Evolutionary conservation across 2,888 invertebrate species (phyloP).

Genomic region (Drosophila infuscata): DNA sequence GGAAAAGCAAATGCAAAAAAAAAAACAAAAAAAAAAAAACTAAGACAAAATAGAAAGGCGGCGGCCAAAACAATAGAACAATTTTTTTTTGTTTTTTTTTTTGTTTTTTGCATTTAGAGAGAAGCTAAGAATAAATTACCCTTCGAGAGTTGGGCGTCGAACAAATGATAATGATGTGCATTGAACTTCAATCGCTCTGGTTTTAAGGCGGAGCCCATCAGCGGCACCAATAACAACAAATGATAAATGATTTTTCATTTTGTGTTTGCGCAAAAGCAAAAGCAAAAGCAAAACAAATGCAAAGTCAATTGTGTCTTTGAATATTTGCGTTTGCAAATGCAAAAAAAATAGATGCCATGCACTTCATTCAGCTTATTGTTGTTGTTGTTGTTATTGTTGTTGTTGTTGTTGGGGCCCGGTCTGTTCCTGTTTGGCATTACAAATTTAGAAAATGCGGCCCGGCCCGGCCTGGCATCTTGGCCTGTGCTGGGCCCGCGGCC

Average conservation of each 20-base stretch:
- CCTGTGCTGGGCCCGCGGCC: slow-evolving; percentile 22
- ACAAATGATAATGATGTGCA: slow-evolving; percentile 83
- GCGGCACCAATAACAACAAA: slow-evolving; percentile 41
- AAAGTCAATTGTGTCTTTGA: slow-evolving; percentile 30
- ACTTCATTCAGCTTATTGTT: slow-evolving; percentile 63
- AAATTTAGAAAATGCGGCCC: slow-evolving; percentile 83
- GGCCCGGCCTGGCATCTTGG: slow-evolving; percentile 64
- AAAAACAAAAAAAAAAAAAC: slow-evolving; percentile 18
- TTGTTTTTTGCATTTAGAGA: slow-evolving; percentile 23
- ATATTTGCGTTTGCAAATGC: slow-evolving; percentile 34
- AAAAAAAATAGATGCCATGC: slow-evolving; percentile 25
- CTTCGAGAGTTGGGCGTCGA: slow-evolving; percentile 61
- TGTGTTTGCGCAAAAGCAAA: slow-evolving; percentile 20
- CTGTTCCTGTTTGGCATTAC: slow-evolving; percentile 75
- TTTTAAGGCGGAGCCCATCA: slow-evolving; percentile 25
- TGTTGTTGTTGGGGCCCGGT: slow-evolving; percentile 32
- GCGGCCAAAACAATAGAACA: slow-evolving; percentile 46
- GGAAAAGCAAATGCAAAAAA: slow-evolving; percentile 57
- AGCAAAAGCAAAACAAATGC: neutral
- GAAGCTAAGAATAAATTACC: slow-evolving; percentile 82
- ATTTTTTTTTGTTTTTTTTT: neutral
- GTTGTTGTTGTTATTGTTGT: slow-evolving; percentile 12
- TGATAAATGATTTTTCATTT: slow-evolving; percentile 72
- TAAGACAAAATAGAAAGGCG: slow-evolving; percentile 30
- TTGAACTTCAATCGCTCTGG: slow-evolving; percentile 83